Evolutionary conservation across 1,140 invertebrate species (phyloP), one percentile per base, ranked within the genome.

Genomic region (Helicoverpa armigera): DNA sequence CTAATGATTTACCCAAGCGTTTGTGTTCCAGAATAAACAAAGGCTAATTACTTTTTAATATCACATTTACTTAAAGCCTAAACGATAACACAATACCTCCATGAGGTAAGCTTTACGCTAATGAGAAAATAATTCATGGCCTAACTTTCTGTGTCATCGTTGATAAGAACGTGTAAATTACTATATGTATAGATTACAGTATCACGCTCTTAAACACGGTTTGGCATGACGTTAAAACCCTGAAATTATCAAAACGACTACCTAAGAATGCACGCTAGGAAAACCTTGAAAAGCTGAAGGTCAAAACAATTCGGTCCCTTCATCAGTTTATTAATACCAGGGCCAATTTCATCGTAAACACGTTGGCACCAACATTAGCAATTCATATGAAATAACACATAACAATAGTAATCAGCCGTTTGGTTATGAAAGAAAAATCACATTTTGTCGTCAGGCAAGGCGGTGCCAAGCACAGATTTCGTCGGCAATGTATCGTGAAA

Each of bases 401-500:
- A 94, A 94, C 92, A 92, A 91, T 91, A 91, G 92, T 90, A 94
- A 95, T 95, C 91, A 93, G 83, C 82, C 81, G 88, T 90, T 90
- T 82, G 82, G 83, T 84, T 88, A 86, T 87, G 86, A 89, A 90
- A 85, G 87, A 92, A 89, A 93, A 94, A 93, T 94, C 91, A 88
- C 88, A 91, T 94, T 93, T 90, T 81, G 91, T 83, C 82, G 87
- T 85, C 86, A 87, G 90, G 90, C 90, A 86, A 89, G 89, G 89
- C 89, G 90, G 93, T 94, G 93, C 92, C 92, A 93, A 92, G 93
- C 91, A 92, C 93, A 94, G 93, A 94, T 94, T 94, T 94, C 89
- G 92, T 89, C 88, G 91, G 90, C 93, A 94, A 94, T 94, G 93
- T 94, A 94, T 94, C 93, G 93, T 94, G 92, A 94, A 94, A 94